phyloP scores from a whole-genome alignment of 2,797 vertebrate genomes.

The Miichthys miiuy region DNA sequence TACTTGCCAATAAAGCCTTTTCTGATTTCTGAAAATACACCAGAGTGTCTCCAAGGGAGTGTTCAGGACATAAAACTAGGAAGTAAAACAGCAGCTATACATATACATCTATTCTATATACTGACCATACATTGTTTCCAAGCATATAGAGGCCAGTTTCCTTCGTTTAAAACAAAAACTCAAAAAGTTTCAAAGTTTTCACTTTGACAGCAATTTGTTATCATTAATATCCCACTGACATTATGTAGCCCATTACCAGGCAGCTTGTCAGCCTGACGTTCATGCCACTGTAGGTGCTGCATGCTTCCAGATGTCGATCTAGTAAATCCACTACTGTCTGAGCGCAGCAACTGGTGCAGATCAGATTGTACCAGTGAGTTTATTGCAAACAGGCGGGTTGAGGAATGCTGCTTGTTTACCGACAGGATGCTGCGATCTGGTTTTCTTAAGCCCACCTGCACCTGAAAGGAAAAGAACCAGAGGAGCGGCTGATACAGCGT shows the following conservation, averaged over 20 bases:
- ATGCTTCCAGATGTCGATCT: conserved; percentile 45
- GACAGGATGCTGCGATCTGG: conserved; percentile 52
- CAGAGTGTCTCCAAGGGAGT: not conserved
- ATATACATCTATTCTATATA: conserved; percentile 2
- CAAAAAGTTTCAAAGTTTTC: not conserved
- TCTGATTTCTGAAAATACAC: no score
- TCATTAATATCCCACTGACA: conserved; percentile 25
- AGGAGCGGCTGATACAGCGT: not conserved
- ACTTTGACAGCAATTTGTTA: conserved; percentile 34
- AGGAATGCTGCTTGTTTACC: conserved; percentile 57
- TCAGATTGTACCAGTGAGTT: conserved; percentile 48
- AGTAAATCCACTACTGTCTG: conserved; percentile 43
- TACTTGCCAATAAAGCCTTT: no score
- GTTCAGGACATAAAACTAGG: conserved; percentile 6
- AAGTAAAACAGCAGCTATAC: not conserved
- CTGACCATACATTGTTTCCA: not conserved
- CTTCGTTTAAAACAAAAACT: conserved; percentile 1
- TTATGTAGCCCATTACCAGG: conserved; percentile 20
- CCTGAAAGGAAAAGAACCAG: conserved; percentile 11
- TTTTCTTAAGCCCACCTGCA: conserved; percentile 53
- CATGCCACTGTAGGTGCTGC: conserved; percentile 13
- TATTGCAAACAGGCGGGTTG: conserved; percentile 57
- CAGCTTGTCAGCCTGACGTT: conserved; percentile 37
- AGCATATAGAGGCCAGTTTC: not conserved
- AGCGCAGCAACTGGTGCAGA: conserved; percentile 57